Evolutionary conservation across 2,888 invertebrate species (phyloP).

Genomic region (Phyto melanocephala): DNA sequence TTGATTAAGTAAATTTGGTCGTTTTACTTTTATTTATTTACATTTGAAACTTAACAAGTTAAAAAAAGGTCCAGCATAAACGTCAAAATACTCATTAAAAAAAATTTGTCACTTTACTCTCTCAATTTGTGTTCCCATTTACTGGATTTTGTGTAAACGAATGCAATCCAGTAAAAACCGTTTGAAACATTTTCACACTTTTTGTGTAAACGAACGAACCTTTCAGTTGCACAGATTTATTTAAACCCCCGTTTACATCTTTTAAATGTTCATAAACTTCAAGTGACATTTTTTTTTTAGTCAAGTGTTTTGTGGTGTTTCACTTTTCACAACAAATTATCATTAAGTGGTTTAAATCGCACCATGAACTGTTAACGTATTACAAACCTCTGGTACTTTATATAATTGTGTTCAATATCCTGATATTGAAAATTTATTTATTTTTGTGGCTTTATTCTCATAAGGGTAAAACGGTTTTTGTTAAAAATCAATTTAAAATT

Average conservation of each 20-base stretch:
- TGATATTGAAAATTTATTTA: constrained; percentile 38
- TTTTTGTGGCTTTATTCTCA: constrained; percentile 27
- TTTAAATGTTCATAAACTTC: neutral
- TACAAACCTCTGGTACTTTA: constrained; percentile 24
- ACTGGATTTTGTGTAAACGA: no score
- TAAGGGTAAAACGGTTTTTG: constrained; percentile 49
- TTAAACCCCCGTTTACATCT: neutral
- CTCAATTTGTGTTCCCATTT: no score
- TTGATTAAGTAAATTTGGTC: no score
- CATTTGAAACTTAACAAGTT: no score
- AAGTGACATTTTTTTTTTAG: constrained; percentile 29
- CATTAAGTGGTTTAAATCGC: constrained; percentile 36
- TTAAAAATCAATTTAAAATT: constrained; percentile 54
- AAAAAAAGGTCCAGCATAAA: no score
- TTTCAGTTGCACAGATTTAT: neutral
- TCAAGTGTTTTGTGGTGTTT: constrained; percentile 43
- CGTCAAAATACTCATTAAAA: no score
- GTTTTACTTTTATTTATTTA: no score
- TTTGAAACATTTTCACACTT: no score
- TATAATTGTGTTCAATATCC: constrained; percentile 1
- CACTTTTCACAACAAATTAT: constrained; percentile 13
- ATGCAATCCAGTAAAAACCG: no score
- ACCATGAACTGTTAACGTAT: constrained; percentile 20
- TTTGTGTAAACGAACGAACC: no score
- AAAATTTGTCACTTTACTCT: constrained; percentile 9